A percentile compares a stretch with the other conserved stretches of the same genome.
These are phyloP conservation scores for Idaea aversata DNA, from an alignment of 2,888 invertebrate genomes.

Conservation along the genomic window DNA sequence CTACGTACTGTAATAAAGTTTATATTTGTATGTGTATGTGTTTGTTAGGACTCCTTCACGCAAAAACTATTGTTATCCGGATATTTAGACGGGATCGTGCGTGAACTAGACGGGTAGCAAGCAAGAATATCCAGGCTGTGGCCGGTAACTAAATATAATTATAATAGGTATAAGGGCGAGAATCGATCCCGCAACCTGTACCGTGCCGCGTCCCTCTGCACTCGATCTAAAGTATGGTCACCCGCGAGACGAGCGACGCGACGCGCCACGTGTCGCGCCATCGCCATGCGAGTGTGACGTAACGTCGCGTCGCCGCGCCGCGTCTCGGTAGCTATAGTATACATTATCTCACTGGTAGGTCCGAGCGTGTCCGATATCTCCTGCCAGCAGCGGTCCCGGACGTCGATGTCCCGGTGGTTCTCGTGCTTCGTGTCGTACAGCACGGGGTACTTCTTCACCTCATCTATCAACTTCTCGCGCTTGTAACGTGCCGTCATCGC, in stretches of 20 bases:
- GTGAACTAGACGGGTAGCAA: too few species aligned
- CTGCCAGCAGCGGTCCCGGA: constrained; percentile 68
- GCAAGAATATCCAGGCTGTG: too few species aligned
- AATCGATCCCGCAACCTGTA: too few species aligned
- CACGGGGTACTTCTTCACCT: constrained; percentile 68
- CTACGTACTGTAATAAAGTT: too few species aligned
- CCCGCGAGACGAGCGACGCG: background rate
- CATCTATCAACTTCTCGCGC: constrained; percentile 65
- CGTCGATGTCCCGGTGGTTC: constrained; percentile 67
- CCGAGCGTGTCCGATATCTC: constrained; percentile 66
- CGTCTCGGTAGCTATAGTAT: background rate
- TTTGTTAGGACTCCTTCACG: too few species aligned
- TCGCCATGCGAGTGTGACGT: background rate
- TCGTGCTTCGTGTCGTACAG: constrained; percentile 71
- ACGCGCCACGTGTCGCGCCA: too few species aligned
- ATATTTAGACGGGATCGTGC: too few species aligned
- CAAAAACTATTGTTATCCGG: too few species aligned
- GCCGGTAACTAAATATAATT: too few species aligned
- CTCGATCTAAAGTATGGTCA: background rate
- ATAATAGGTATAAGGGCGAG: too few species aligned
- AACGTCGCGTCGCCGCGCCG: background rate
- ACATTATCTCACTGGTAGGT: constrained; percentile 54
- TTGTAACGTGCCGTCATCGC: constrained; percentile 48
- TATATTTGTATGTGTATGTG: too few species aligned
- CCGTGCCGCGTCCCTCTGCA: too few species aligned